These are phyloP conservation scores for Hapalemur alaotrensis DNA, from an alignment of 2,797 vertebrate species.

Conservation along the genomic window DNA sequence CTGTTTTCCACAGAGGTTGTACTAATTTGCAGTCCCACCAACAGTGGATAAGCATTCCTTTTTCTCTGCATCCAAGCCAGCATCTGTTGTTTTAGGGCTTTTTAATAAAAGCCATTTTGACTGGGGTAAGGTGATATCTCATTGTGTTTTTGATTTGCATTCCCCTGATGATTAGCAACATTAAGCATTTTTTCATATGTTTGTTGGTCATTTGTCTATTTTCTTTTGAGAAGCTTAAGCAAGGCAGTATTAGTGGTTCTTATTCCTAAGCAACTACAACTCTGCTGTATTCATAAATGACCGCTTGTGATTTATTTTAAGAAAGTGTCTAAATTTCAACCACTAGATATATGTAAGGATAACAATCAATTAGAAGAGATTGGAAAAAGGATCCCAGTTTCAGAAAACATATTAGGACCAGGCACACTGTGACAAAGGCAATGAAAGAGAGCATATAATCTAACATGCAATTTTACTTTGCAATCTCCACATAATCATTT, in stretches of 20 bases:
- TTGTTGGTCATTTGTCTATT: too few species aligned
- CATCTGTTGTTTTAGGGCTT: too few species aligned
- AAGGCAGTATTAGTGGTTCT: not conserved
- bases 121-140: too few species aligned
- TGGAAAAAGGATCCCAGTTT: not conserved
- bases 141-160: too few species aligned
- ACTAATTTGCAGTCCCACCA: too few species aligned
- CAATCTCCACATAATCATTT: not conserved
- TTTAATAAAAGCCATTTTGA: too few species aligned
- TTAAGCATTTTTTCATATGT: too few species aligned
- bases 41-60: too few species aligned
- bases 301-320: not conserved
- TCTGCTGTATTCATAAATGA: not conserved
- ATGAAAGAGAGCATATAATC: not conserved
- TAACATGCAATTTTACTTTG: not conserved
- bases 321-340: conserved; percentile 21
- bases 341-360: not conserved
- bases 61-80: too few species aligned
- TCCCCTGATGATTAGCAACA: too few species aligned
- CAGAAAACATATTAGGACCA: not conserved
- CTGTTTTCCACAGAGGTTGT: too few species aligned
- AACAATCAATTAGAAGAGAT: not conserved
- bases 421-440: not conserved
- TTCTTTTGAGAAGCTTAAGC: not conserved
- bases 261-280: not conserved